Conservation (phyloP, 1,140 invertebrate genomes). For the Euwallacea fornicatus region DNA sequence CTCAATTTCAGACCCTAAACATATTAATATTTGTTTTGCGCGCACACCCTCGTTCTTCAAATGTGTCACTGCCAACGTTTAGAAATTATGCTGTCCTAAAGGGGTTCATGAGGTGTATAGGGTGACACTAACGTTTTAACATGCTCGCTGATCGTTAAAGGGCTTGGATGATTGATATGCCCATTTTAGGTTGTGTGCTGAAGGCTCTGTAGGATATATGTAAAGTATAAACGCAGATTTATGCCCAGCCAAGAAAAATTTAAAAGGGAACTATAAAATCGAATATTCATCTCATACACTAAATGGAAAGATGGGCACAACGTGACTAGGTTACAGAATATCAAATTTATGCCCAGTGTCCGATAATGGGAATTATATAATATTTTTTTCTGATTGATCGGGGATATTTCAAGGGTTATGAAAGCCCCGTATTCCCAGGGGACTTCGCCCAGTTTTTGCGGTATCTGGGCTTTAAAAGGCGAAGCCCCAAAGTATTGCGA, state of each 20-base stretch:
- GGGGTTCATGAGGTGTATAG: slow-evolving; percentile 36
- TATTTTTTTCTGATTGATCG: slow-evolving; percentile 30
- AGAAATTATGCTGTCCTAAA: not conserved
- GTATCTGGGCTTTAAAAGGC: not conserved
- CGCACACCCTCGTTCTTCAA: slow-evolving; percentile 36
- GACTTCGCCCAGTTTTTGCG: not conserved
- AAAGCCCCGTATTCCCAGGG: not conserved
- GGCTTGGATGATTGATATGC: slow-evolving; percentile 34
- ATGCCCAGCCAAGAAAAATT: slow-evolving; percentile 14
- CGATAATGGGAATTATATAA: slow-evolving; percentile 28
- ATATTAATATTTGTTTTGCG: slow-evolving; percentile 39
- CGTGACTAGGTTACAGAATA: slow-evolving; percentile 33
- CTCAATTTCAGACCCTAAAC: slow-evolving; percentile 36
- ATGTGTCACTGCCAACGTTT: slow-evolving; percentile 36
- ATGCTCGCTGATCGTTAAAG: slow-evolving; percentile 29
- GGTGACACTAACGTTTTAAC: slow-evolving; percentile 37
- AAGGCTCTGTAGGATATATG: too few species aligned
- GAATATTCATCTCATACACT: slow-evolving; percentile 33
- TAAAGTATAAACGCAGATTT: slow-evolving; percentile 8
- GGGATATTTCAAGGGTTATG: slow-evolving; percentile 29
- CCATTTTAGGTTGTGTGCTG: too few species aligned
- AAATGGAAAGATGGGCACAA: slow-evolving; percentile 34
- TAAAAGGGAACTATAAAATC: slow-evolving; percentile 32
- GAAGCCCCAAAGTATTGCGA: not conserved
- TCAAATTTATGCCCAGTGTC: slow-evolving; percentile 39